phyloP scores from a whole-genome alignment of 2,888 invertebrate genomes.

The Harmothoe impar region DNA sequence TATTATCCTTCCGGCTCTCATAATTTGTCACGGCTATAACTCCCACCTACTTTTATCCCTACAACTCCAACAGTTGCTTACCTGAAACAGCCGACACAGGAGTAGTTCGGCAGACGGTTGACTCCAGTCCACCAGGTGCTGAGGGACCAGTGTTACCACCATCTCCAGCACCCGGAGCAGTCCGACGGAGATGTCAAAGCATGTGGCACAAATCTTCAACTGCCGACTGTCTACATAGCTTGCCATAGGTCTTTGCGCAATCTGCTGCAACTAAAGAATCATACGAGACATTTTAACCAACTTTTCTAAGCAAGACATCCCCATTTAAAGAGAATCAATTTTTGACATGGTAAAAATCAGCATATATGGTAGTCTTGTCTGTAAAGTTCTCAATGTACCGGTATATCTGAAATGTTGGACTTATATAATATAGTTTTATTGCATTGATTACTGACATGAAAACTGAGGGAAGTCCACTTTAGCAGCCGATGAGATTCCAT shows the following conservation, averaged over 20 bases:
- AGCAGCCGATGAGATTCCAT: no score
- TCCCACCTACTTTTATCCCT: no score
- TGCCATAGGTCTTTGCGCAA: conserved; percentile 85
- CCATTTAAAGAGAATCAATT: no score
- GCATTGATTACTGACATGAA: no score
- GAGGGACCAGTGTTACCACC: conserved; percentile 88
- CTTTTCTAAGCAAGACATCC: not conserved
- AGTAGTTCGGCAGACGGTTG: conserved; percentile 89
- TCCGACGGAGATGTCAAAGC: conserved; percentile 91
- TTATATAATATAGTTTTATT: no score
- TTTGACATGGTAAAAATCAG: no score
- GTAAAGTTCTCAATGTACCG: no score
- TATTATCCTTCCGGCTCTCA: no score
- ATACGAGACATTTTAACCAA: not conserved
- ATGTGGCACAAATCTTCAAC: conserved; percentile 91
- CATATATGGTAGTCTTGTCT: no score
- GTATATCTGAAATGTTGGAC: no score
- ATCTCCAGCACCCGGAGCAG: conserved; percentile 91
- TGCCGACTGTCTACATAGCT: conserved; percentile 89
- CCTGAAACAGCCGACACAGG: conserved; percentile 88
- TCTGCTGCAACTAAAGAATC: conserved; percentile 86
- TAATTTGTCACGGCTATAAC: no score
- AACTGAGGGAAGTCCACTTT: no score
- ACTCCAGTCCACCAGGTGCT: conserved; percentile 87
- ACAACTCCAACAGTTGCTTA: conserved; percentile 76